These are phyloP conservation scores for Monochamus alternatus DNA, from an alignment of 2,888 invertebrate genomes.

Conservation along the genomic window DNA sequence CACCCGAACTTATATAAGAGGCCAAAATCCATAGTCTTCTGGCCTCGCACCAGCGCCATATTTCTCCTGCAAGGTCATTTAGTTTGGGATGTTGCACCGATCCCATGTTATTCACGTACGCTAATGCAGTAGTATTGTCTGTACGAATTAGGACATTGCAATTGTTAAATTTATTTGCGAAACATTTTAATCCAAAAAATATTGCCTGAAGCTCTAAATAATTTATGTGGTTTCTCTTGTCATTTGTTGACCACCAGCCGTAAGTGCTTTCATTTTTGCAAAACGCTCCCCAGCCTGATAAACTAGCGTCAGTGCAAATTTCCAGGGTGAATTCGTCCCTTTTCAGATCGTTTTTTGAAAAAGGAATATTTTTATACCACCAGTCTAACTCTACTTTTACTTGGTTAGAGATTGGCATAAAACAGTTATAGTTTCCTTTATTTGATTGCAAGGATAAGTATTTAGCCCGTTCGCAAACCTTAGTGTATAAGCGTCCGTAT, in stretches of 20 bases:
- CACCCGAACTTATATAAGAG: not conserved
- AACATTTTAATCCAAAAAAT: constrained; percentile 51
- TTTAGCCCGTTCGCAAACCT: constrained; percentile 3
- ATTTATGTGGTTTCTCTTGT: constrained; percentile 49
- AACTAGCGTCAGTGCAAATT: constrained; percentile 54
- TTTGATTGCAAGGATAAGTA: constrained; percentile 1
- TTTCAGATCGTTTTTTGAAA: not conserved
- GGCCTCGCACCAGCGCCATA: constrained; percentile 16
- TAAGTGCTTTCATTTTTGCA: constrained; percentile 38
- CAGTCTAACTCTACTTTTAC: not conserved
- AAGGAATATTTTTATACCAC: not conserved
- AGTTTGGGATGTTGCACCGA: not conserved
- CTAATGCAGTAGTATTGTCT: constrained; percentile 50
- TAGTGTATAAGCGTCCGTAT: constrained; percentile 16
- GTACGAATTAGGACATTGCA: constrained; percentile 47
- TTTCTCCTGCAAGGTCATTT: not conserved
- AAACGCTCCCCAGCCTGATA: constrained; percentile 51
- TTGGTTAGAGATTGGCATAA: not conserved
- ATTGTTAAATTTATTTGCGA: constrained; percentile 41
- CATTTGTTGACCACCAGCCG: constrained; percentile 49
- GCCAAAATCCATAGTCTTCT: constrained; percentile 1
- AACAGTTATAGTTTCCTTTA: not conserved
- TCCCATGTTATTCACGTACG: constrained; percentile 11
- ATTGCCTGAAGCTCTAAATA: constrained; percentile 51
- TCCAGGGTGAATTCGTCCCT: constrained; percentile 34